A percentile compares a stretch with the other conserved stretches of the same genome.
These are phyloP conservation scores for Recurvirostra avosetta DNA, from an alignment of 2,113 vertebrate genomes.

Conservation along the genomic window DNA sequence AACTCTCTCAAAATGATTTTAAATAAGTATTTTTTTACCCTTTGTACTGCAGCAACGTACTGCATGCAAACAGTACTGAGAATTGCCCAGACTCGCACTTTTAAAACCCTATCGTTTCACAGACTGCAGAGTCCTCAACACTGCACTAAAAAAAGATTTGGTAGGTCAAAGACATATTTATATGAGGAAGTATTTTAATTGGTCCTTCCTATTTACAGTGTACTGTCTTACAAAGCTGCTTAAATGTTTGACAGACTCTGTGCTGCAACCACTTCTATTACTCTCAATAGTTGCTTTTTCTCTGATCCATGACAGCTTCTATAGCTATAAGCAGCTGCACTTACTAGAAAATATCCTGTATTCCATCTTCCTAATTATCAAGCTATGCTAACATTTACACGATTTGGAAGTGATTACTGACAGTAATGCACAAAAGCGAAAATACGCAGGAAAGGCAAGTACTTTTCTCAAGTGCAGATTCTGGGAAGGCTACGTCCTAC, in stretches of 20 bases:
- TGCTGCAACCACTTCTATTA: background rate
- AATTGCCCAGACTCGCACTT: background rate
- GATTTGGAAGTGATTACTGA: background rate
- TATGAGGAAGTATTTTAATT: background rate
- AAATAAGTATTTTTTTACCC: background rate
- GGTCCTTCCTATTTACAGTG: background rate
- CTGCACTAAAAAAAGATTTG: background rate
- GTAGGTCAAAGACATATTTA: background rate
- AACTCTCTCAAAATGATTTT: background rate
- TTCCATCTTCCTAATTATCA: background rate
- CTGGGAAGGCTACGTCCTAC: background rate
- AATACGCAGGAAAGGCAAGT: rapidly evolving
- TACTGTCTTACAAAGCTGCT: background rate
- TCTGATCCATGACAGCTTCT: background rate
- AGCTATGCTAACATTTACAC: background rate
- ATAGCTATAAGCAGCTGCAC: background rate
- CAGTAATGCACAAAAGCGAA: background rate
- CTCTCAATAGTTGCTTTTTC: background rate
- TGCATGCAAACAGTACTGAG: background rate
- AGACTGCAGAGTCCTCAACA: background rate
- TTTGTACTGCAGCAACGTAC: background rate
- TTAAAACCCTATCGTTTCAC: conserved; percentile 8
- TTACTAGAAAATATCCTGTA: background rate
- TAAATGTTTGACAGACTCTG: background rate
- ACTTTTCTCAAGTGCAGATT: background rate